Evolutionary conservation across 2,113 vertebrate genomes (phyloP), one percentile per base, ranked within the genome.

Genomic region (Romanogobio albipinnatus): DNA sequence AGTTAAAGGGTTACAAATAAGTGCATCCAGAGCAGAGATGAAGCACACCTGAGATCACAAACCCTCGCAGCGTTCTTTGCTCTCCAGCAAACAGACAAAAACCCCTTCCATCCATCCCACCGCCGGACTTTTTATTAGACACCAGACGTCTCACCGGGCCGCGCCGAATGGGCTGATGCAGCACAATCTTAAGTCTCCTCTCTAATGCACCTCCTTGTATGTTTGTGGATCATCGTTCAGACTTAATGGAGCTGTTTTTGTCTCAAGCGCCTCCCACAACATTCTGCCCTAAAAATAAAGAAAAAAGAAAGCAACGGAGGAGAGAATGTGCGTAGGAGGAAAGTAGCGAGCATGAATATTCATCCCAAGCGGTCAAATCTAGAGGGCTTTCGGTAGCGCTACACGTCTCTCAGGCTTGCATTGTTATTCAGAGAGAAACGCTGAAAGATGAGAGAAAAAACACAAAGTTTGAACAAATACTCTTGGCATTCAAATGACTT

Each of bases 401-500:
- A 88, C 70, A 24, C 68, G 36, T 76, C 81, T 64, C 39, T 68
- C 76, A 80, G 24, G 66, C 84, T 39, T 71, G 33, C 43, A 53
- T 83, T 83, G 80, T 74, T 78, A 87, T 87, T 70, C 83, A 56
- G 19, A 84, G 73, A 29, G 22, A 53, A 56, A 82, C 33, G 10
- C 59, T 51, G 58, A 33, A 51, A 77, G 6, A 75, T 39, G 14
- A 49, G 71, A 13, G 61, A 26, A 9, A 53, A 51, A 29, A 81
- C 24, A 66, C 29, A 26, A 33, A 59, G 61, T 56, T 24, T 36
- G 76, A 53, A 17, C 15, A 53, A 7, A 53, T 19, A 53, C 51
- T 53, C 62, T 29, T 56, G 51, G 80, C 56, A 83, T 85, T 83
- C 47, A 58, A 83, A 87, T 85, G 83, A 85, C 47, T 83, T 79